phyloP scores from a whole-genome alignment of 2,113 vertebrate genomes.

The Mola mola region DNA sequence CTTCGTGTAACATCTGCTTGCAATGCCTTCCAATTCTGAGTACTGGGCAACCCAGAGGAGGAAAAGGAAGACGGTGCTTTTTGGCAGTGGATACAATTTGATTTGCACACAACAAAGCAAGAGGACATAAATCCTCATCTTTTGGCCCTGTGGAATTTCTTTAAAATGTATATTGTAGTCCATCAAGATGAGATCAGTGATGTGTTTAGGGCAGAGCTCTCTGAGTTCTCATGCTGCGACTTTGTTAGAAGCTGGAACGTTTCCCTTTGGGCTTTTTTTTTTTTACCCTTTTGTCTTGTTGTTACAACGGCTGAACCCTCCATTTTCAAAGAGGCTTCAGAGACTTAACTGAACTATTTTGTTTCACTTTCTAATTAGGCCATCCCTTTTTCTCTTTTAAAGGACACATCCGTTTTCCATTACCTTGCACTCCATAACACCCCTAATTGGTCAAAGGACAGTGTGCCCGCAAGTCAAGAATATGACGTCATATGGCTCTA shows the following conservation, averaged over 20 bases:
- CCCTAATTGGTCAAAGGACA: conserved; percentile 69
- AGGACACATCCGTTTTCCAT: conserved; percentile 70
- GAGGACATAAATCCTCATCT: conserved; percentile 33
- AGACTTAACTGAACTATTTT: conserved; percentile 56
- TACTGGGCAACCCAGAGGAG: conserved; percentile 13
- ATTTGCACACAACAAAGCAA: conserved; percentile 64
- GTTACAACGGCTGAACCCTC: conserved; percentile 15
- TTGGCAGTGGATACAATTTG: conserved; percentile 39
- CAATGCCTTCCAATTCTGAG: conserved; percentile 50
- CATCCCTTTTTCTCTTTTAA: conserved; percentile 32
- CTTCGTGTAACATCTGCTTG: conserved; percentile 71
- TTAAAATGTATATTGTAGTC: conserved; percentile 12
- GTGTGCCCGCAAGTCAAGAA: conserved; percentile 57
- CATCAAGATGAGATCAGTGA: conserved; percentile 18
- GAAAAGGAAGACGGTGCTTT: conserved; percentile 27
- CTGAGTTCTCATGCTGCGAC: not conserved
- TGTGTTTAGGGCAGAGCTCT: not conserved
- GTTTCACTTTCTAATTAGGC: conserved; percentile 65
- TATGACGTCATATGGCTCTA: conserved; percentile 67
- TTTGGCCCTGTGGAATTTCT: conserved; percentile 27
- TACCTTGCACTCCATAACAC: conserved; percentile 66
- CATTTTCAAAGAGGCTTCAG: conserved; percentile 58
- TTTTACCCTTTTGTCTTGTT: conserved; percentile 4
- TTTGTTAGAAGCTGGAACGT: conserved; percentile 3
- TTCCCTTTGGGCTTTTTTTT: conserved; percentile 19